Evolutionary conservation across 2,797 vertebrate genomes (phyloP).

Genomic region (Crypturellus tataupa): DNA sequence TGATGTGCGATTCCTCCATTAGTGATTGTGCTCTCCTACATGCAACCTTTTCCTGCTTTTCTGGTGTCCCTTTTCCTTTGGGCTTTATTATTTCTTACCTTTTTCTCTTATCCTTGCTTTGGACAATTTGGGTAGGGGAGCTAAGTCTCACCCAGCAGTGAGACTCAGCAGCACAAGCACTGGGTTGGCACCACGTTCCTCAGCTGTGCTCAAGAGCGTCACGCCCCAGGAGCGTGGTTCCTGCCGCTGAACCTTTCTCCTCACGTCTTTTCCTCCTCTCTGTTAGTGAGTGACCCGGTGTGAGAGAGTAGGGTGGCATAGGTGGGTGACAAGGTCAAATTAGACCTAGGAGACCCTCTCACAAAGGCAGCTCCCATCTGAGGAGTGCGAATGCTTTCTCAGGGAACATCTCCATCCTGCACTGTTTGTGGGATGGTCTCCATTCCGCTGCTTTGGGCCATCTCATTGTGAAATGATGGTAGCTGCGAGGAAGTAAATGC

Average conservation of each 20-base stretch:
- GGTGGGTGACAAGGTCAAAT: neutral
- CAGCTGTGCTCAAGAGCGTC: conserved; percentile 45
- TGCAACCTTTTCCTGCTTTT: neutral
- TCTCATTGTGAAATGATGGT: neutral
- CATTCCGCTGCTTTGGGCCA: neutral
- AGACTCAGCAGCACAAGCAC: neutral
- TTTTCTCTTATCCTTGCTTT: neutral
- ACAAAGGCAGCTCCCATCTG: neutral
- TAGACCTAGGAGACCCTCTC: neutral
- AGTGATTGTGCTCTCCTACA: neutral
- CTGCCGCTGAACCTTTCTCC: neutral
- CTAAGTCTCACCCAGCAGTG: neutral
- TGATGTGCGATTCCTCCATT: fast-evolving
- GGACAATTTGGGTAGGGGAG: neutral
- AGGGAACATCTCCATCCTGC: neutral
- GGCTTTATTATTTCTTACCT: conserved; percentile 11
- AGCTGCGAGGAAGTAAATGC: neutral
- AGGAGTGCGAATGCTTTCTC: no score
- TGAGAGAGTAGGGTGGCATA: neutral
- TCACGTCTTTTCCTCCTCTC: neutral
- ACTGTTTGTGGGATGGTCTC: fast-evolving
- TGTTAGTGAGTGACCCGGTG: neutral
- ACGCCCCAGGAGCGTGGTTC: neutral
- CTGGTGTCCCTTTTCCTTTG: neutral
- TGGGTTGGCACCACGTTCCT: neutral